Conservation (phyloP, 1,140 invertebrate genomes). For the Bombus vancouverensis region DNA sequence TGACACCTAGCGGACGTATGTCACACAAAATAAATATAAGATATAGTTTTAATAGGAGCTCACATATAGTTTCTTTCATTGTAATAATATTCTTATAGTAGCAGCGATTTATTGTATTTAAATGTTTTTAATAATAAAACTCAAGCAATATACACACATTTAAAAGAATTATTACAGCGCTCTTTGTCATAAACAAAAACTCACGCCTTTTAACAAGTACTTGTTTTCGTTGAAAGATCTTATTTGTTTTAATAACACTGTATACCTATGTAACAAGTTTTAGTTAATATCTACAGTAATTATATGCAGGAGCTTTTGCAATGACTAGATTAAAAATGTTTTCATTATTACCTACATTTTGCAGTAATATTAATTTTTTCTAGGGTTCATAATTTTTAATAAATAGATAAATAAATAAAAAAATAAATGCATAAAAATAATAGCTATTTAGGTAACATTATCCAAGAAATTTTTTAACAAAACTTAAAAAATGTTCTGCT, state of each 20-base stretch:
- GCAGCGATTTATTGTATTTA: slow-evolving; percentile 24
- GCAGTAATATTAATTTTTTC: slow-evolving; percentile 22
- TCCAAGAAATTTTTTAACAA: slow-evolving; percentile 3
- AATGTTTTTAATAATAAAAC: slow-evolving; percentile 30
- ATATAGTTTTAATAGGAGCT: slow-evolving; percentile 36
- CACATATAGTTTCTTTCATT: slow-evolving; percentile 28
- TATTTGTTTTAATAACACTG: slow-evolving; percentile 55
- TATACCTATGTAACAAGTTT: slow-evolving; percentile 66
- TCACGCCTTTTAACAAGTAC: slow-evolving; percentile 39
- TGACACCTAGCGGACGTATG: slow-evolving; percentile 12
- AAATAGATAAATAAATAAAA: slow-evolving; percentile 52
- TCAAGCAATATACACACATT: slow-evolving; percentile 3
- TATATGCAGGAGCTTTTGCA: slow-evolving; percentile 56
- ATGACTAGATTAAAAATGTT: slow-evolving; percentile 64
- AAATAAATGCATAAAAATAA: slow-evolving; percentile 47
- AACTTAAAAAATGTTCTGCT: slow-evolving; percentile 23
- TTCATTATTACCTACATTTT: slow-evolving; percentile 39
- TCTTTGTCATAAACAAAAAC: slow-evolving; percentile 41
- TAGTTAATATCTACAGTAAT: slow-evolving; percentile 63
- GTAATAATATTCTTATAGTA: slow-evolving; percentile 36
- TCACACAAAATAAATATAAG: slow-evolving; percentile 40
- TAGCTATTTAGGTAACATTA: slow-evolving; percentile 29
- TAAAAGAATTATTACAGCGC: slow-evolving; percentile 12
- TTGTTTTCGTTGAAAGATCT: slow-evolving; percentile 46
- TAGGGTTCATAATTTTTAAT: slow-evolving; percentile 5